These are phyloP conservation scores for Trichomycterus rosablanca DNA, from an alignment of 2,113 vertebrate genomes.

Conservation along the genomic window DNA sequence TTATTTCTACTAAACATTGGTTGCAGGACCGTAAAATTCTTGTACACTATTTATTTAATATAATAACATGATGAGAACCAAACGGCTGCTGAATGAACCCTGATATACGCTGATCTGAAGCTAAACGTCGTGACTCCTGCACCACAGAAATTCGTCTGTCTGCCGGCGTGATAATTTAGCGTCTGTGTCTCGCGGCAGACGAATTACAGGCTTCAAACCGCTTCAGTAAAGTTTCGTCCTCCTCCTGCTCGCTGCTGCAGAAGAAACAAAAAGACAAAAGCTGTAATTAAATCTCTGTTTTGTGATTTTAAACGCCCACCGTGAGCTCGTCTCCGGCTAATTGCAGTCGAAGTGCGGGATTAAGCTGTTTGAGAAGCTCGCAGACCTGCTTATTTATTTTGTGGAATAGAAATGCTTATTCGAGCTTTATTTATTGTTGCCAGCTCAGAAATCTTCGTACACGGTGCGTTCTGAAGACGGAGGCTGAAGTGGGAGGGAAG, in stretches of 20 bases:
- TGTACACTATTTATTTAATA: too few species aligned
- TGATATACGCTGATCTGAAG: too few species aligned
- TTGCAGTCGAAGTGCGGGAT: conserved; percentile 52
- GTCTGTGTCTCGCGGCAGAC: conserved; percentile 51
- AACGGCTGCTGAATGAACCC: too few species aligned
- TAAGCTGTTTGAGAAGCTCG: conserved; percentile 53
- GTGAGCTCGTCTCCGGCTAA: conserved; percentile 44
- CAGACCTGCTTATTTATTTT: conserved; percentile 39
- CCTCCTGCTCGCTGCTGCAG: conserved; percentile 29
- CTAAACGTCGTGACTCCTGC: too few species aligned
- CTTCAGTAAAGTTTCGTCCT: conserved; percentile 53
- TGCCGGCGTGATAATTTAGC: too few species aligned
- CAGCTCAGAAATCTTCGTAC: conserved; percentile 15
- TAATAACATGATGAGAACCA: too few species aligned
- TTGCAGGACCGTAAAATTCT: too few species aligned
- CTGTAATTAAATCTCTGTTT: conserved; percentile 61
- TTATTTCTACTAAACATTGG: too few species aligned
- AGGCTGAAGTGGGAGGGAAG: background rate
- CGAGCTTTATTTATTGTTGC: conserved; percentile 25
- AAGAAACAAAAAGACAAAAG: conserved; percentile 42
- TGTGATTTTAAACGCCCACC: conserved; percentile 41
- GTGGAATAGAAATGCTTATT: conserved; percentile 3
- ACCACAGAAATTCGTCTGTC: too few species aligned
- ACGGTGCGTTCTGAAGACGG: conserved; percentile 2
- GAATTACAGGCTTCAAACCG: conserved; percentile 57